Base-by-base conservation (phyloP, 2,888 invertebrate species). In the Serrognathus titanus region DNA sequence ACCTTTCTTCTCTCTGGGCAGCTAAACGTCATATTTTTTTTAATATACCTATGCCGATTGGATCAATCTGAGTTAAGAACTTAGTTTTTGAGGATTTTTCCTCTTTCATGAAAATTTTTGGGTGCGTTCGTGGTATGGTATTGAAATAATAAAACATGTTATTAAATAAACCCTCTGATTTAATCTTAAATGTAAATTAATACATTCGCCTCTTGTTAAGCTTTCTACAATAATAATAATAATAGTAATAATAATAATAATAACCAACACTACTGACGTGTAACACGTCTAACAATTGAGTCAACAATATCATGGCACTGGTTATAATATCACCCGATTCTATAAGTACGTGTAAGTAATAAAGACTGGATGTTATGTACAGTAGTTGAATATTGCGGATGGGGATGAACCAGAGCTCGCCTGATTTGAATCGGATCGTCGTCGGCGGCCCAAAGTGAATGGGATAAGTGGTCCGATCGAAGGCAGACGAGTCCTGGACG, bases 321-420 rank as follows among this genome's bases (percentile, higher is more conserved):
- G 76, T 77, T 78, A 78, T 71, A 78, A 77, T 78, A 78, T 78
- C 78, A 78, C 78, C 78, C 77, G 78, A 77, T 77, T 77, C 78
- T 78, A 76, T 76, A 77, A 76, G 75, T 78, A 71, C 66, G 74
- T 75, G 71, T 74, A 66, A 75, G 71, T 76, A 77, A 77, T 76
- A 75, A 74, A 73, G 72, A 69, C 68, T 71, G 68, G 67, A 70
- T 69, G 65, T 68, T 68, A 67, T 68, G 61, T 68, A 67, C 67
- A 67, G 51, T 62, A 62, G 55, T 61, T 60, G 57, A 55, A 55
- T 48, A 55, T 46, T 54, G 47, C 58, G 55, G 59, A 59, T 62
- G 56, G 57, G 61, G 62, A 60, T 63, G 63, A 59, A 52, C 37
- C 37, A 48, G 16, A 48, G 37, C 24, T 36, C 48, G 38, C n/a